phyloP scores from a whole-genome alignment of 2,888 invertebrate genomes.

The Trissonchulus latispiculum region DNA sequence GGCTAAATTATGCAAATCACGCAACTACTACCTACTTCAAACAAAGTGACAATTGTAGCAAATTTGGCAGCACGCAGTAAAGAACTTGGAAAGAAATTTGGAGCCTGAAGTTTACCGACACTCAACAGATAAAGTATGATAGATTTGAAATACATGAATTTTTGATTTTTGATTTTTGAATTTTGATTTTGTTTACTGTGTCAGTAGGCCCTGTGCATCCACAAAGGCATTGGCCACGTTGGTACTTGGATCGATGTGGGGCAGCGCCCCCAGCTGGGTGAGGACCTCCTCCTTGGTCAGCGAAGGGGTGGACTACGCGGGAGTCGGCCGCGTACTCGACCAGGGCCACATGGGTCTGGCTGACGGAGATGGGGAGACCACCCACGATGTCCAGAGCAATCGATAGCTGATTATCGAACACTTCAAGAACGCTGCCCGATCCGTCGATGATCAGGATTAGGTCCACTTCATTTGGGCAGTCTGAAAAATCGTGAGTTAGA shows the following conservation, averaged over 20 bases:
- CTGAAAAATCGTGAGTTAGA: neutral
- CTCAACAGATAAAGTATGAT: too few relatives aligned
- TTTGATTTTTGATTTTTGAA: too few relatives aligned
- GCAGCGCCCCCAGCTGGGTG: neutral
- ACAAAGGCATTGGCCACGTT: slow-evolving; percentile 5
- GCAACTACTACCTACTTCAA: too few relatives aligned
- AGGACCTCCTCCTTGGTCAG: neutral
- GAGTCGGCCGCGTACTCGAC: neutral
- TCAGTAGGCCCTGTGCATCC: neutral
- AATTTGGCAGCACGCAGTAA: too few relatives aligned
- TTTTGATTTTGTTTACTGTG: neutral
- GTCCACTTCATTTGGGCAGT: neutral
- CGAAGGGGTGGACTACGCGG: neutral
- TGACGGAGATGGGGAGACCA: neutral
- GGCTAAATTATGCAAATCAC: too few relatives aligned
- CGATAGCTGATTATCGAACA: neutral
- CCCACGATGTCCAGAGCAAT: slow-evolving; percentile 4
- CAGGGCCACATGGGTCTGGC: neutral
- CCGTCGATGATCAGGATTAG: neutral
- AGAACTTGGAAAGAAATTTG: too few relatives aligned
- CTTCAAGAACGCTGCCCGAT: slow-evolving; percentile 1
- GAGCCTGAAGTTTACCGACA: too few relatives aligned
- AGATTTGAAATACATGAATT: too few relatives aligned
- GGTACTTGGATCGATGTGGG: neutral
- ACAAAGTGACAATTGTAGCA: too few relatives aligned